Percentiles rank a stretch among this genome's conserved stretches.
Evolutionary conservation across 2,888 invertebrate genomes (phyloP).

Genomic region (Drosophila algonquin): DNA sequence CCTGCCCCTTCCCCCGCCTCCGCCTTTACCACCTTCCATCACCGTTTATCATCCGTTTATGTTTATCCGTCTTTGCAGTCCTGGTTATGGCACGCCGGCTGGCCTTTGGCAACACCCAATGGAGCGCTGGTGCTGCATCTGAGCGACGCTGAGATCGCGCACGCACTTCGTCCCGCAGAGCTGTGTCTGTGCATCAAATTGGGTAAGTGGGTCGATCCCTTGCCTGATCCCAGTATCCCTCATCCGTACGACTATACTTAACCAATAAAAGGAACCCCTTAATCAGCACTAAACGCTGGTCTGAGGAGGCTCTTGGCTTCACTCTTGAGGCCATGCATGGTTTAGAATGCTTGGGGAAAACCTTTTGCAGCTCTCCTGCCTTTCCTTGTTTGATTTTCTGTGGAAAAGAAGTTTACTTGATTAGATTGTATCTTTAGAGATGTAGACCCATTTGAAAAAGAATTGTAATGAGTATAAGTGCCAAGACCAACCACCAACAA

Average conservation of each 20-base stretch:
- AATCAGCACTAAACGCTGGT: not conserved
- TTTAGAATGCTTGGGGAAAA: not conserved
- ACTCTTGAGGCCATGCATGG: not conserved
- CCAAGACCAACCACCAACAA: too few species aligned
- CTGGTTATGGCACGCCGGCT: slow-evolving; percentile 86
- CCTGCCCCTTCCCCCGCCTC: not conserved
- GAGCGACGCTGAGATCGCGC: slow-evolving; percentile 86
- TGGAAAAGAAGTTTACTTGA: too few species aligned
- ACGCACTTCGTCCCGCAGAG: slow-evolving; percentile 86
- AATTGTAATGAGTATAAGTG: too few species aligned
- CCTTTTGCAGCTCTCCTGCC: not conserved
- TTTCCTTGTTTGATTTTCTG: not conserved
- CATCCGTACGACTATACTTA: not conserved
- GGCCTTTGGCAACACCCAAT: slow-evolving; percentile 87
- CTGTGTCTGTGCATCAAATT: slow-evolving; percentile 87
- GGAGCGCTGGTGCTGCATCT: slow-evolving; percentile 87
- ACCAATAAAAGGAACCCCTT: not conserved
- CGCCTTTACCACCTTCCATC: slow-evolving; percentile 32
- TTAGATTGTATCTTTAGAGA: too few species aligned
- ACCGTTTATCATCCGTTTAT: slow-evolving; percentile 42
- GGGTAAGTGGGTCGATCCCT: slow-evolving; percentile 73
- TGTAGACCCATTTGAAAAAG: too few species aligned
- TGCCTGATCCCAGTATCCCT: not conserved
- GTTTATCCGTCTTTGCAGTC: slow-evolving; percentile 84
- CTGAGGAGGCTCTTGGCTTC: not conserved